Evolutionary conservation across 2,888 invertebrate species (phyloP), one percentile per base, ranked within the genome.

Genomic region (Masnerella sp.): DNA sequence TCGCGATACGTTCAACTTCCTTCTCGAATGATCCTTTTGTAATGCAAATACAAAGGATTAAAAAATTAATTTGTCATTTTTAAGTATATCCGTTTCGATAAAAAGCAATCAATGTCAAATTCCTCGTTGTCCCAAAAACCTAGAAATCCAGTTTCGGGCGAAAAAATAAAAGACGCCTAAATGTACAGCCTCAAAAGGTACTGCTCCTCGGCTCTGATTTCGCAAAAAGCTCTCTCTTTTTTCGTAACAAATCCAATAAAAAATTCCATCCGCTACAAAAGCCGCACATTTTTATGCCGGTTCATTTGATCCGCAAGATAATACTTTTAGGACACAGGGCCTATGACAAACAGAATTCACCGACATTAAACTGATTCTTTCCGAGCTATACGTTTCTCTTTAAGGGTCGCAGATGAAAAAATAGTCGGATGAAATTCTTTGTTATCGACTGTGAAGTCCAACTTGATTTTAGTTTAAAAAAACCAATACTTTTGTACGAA

Each of bases 261-360:
- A 61, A 38, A 47, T 38, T 61, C 28, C 20, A 5, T 32, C 17
- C 58, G 14, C 58, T 28, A 45, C 58, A 47, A 59, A 54, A 59
- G 45, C 58, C 34, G 20, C 15, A 36, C 58, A n/a, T 36, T 58
- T 34, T 45, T 59, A 25, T 36, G 12, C 45, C 36, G 36, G 45
- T 59, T 49, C 49, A 61, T 61, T 61, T 49, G 61, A 61, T 61
- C 61, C 40, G 40, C 28, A 38, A 61, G 49, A 61, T 61, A 61
- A 61, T 61, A 61, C 38, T 28, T 12, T 8, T n/a, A 34, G 47
- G 47, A 47, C 17, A 15, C 36, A n/a, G n/a, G 28, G 25, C 59
- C 47, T 49, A 34, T 61, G 28, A 40, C 25, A 49, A 30, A 49
- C 38, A 12, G 30, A 47, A 49, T 49, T 61, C 49, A 20, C 18